phyloP scores from a whole-genome alignment of 2,113 vertebrate genomes.

The Carettochelys insculpta region DNA sequence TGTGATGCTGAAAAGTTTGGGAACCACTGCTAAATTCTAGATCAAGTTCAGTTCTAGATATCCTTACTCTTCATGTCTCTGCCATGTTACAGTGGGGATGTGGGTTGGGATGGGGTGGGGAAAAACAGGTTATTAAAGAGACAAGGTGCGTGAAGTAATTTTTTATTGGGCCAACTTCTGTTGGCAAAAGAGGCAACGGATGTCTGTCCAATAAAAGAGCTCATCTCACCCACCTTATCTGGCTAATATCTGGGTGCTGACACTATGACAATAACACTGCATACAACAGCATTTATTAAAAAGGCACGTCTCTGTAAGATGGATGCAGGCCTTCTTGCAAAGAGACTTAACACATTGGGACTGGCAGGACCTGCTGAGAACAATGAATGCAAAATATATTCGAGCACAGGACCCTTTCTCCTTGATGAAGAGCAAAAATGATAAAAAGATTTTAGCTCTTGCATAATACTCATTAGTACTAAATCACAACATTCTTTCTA shows the following conservation, averaged over 20 bases:
- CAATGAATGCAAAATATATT: rapidly evolving
- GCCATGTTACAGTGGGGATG: not conserved
- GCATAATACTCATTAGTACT: not conserved
- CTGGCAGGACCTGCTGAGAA: not conserved
- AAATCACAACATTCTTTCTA: not conserved
- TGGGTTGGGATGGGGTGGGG: not conserved
- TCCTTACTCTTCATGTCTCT: not conserved
- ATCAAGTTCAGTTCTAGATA: not conserved
- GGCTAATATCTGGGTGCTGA: not conserved
- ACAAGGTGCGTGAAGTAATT: not conserved
- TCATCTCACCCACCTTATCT: not conserved
- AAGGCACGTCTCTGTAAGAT: not conserved
- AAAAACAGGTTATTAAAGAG: not conserved
- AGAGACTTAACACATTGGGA: not conserved
- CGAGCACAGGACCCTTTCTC: not conserved
- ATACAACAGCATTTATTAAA: not conserved
- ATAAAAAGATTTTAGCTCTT: not conserved
- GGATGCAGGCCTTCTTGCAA: rapidly evolving
- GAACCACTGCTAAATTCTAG: too few relatives aligned
- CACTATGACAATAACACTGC: not conserved
- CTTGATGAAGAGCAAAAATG: not conserved
- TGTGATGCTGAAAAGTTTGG: too few relatives aligned
- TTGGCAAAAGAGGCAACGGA: not conserved
- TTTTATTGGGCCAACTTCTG: not conserved
- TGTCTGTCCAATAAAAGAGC: not conserved